Evolutionary conservation across 92 coral and sea anemone genomes (phyloP), one percentile per base, ranked within the genome.

Genomic region (Phenganax marumi): DNA sequence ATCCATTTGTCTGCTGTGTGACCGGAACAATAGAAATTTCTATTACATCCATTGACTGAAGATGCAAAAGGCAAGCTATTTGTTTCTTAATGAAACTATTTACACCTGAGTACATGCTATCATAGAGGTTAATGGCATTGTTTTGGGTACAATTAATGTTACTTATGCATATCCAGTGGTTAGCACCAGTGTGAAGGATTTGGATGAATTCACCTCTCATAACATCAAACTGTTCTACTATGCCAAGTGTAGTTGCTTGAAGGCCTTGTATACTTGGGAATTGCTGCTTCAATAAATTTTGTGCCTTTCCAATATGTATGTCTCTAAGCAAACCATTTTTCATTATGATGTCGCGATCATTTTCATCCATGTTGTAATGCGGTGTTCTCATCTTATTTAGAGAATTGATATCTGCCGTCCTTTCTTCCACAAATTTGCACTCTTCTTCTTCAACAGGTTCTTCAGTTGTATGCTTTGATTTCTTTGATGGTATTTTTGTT

Each of bases 211-310:
- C 76, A 7, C 17, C 52, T 66, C 24, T 70, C 50, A 70, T 54
- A 23, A 58, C 49, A 19, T 70, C 61, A 52, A 82, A 82, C 85
- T 70, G 80, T 43, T 48, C 22, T 25, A 46, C 48, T 23, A 66
- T n/a, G 39, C 85, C 68, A 13, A 70, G 85, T 12, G 70, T 52
- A 12, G 85, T 33, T 51, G 80, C 52, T 12, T 23, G 80, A 22
- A 82, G 63, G 21, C 85, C 80, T 23, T 48, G 54, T 14, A 82
- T 52, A 17, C 53, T 50, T 68, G 85, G 85, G 33, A 82, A 82
- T 46, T 82, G 85, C 12, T 53, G 52, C n/a, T 82, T 75, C 5
- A 75, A 48, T 51, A 56, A 12, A 63, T 50, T 50, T 51, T 75
- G 80, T 50, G 80, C 80, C 52, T 75, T 75, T 10, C 80, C 66